Percentiles rank a stretch among this genome's conserved stretches.
These are phyloP conservation scores for Bos javanicus DNA, from an alignment of 2,113 vertebrate genomes.

Conservation along the genomic window DNA sequence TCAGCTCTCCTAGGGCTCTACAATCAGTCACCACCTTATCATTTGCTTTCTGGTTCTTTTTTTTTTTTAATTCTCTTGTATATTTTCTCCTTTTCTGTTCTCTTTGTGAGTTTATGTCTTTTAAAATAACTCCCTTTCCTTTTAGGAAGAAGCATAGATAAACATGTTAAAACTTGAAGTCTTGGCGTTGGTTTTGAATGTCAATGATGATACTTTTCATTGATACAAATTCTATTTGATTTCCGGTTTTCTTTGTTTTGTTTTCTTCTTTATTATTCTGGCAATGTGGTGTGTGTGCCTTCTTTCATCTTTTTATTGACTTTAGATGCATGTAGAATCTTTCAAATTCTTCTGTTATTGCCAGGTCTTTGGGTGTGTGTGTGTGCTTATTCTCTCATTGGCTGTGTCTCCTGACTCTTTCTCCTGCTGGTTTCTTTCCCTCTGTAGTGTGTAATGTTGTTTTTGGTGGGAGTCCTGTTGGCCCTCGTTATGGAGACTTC, in stretches of 20 bases:
- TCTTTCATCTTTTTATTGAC: background rate
- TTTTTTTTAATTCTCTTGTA: background rate
- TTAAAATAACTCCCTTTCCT: background rate
- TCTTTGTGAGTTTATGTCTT: conserved; percentile 22
- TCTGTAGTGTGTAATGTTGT: background rate
- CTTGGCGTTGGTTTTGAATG: background rate
- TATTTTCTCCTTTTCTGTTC: background rate
- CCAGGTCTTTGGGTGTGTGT: background rate
- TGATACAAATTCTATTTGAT: background rate
- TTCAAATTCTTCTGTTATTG: background rate
- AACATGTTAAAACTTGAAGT: background rate
- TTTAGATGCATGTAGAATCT: conserved; percentile 29
- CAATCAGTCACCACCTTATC: conserved; percentile 3
- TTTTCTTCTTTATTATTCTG: conserved; percentile 16
- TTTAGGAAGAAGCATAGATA: background rate
- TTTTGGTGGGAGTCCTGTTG: background rate
- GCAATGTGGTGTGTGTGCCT: background rate
- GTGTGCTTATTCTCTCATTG: background rate
- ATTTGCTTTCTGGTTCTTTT: background rate
- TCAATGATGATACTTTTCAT: background rate
- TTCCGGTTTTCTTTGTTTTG: background rate
- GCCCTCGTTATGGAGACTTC: background rate
- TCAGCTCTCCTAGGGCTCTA: background rate
- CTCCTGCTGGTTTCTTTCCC: background rate
- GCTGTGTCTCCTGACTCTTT: background rate